These are phyloP conservation scores for Hystrix brachyura DNA, from an alignment of 2,113 vertebrate genomes.

Conservation along the genomic window DNA sequence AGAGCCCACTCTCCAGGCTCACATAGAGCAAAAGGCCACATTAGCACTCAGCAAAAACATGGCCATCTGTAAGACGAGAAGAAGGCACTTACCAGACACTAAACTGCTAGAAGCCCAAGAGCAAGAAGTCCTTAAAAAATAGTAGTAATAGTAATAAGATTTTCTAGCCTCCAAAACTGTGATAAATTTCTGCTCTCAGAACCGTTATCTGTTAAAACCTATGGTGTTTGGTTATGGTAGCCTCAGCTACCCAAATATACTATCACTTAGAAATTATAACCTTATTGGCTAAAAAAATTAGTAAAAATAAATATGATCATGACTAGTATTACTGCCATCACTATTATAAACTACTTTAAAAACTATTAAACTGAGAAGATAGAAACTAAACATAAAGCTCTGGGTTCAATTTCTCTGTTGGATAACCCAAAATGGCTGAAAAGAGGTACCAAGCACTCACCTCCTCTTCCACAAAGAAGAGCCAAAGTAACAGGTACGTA, in stretches of 20 bases:
- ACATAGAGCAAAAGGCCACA: neutral
- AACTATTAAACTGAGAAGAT: neutral
- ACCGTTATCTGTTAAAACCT: neutral
- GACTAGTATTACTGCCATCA: neutral
- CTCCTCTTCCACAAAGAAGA: neutral
- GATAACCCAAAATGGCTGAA: neutral
- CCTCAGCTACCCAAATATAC: neutral
- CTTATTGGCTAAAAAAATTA: neutral
- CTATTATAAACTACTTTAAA: neutral
- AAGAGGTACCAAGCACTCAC: neutral
- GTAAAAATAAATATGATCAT: neutral
- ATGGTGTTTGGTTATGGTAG: neutral
- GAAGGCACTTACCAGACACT: neutral
- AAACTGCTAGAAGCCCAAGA: neutral
- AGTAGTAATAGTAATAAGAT: neutral
- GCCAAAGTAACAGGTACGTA: neutral
- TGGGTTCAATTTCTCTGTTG: neutral
- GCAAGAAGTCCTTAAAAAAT: neutral
- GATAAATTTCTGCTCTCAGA: neutral
- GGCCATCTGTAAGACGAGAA: neutral
- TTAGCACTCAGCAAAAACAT: neutral
- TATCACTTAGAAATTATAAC: constrained; percentile 21
- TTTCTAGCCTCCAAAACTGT: neutral
- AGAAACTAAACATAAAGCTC: neutral
- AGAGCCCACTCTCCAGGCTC: neutral